phyloP scores from a whole-genome alignment of 1,140 invertebrate species.

The Drosophila pseudoobscura region DNA sequence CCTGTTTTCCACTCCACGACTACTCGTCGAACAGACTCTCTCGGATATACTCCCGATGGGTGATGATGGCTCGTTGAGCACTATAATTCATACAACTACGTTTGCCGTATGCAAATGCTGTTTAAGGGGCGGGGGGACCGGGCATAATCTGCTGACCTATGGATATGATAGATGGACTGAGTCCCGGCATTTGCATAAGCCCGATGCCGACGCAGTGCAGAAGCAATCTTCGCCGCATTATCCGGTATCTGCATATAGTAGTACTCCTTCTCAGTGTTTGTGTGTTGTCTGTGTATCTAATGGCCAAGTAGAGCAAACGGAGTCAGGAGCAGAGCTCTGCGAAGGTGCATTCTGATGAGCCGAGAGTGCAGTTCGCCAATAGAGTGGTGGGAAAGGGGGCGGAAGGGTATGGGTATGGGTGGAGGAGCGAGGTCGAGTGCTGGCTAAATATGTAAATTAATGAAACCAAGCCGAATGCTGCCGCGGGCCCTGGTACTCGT shows the following conservation, averaged over 20 bases:
- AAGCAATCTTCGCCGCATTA: constrained; percentile 19
- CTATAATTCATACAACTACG: too few relatives aligned
- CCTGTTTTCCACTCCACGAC: too few relatives aligned
- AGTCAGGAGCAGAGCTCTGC: constrained; percentile 69
- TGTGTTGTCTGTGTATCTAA: constrained; percentile 18
- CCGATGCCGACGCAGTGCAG: constrained; percentile 45
- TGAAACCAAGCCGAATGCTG: constrained; percentile 54
- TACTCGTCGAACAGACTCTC: too few relatives aligned
- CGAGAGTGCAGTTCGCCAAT: constrained; percentile 62
- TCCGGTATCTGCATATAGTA: constrained; percentile 11
- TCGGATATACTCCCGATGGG: too few relatives aligned
- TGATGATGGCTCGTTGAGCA: too few relatives aligned
- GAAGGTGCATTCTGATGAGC: constrained; percentile 68
- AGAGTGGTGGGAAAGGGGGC: constrained; percentile 12
- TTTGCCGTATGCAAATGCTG: too few relatives aligned
- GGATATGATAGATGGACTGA: constrained; percentile 30
- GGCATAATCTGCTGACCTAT: constrained; percentile 71
- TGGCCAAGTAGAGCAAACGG: constrained; percentile 38
- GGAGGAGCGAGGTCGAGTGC: constrained; percentile 29
- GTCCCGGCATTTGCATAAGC: constrained; percentile 65
- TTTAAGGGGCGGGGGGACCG: too few relatives aligned
- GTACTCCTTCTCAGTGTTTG: neutral
- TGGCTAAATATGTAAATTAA: constrained; percentile 78
- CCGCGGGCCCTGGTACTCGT: constrained; percentile 14
- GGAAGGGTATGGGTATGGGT: neutral